A percentile compares a stretch with the other conserved stretches of the same genome.
phyloP scores from a whole-genome alignment of 2,888 invertebrate genomes.

The Marronus borbonicus region DNA sequence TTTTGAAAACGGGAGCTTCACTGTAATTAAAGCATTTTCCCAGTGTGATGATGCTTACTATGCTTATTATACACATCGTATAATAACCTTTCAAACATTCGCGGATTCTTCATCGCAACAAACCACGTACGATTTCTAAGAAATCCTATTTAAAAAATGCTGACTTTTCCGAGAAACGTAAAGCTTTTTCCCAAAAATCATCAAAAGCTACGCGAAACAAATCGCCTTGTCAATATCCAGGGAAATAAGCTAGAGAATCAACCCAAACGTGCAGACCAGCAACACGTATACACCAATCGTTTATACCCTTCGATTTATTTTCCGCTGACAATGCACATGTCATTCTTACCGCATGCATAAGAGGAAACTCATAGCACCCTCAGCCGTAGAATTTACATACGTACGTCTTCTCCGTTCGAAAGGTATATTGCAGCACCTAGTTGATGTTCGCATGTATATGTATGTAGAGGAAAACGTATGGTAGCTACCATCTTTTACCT shows the following conservation, averaged over 20 bases:
- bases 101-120: no score
- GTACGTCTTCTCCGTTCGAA: background rate
- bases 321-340: constrained; percentile 33
- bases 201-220: background rate
- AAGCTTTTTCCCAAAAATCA: background rate
- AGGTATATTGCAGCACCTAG: background rate
- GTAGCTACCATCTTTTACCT: background rate
- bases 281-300: background rate
- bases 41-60: no score
- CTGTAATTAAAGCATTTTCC: no score
- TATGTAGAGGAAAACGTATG: background rate
- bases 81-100: no score
- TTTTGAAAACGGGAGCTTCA: no score
- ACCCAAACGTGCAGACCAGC: background rate
- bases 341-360: constrained; percentile 2
- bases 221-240: background rate
- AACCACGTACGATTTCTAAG: no score
- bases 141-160: no score
- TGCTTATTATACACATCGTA: no score
- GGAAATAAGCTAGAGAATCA: background rate
- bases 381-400: background rate
- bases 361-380: background rate
- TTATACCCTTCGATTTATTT: constrained; percentile 39
- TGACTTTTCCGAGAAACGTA: no score
- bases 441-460: background rate